A percentile compares a stretch with the other conserved stretches of the same genome.
These are phyloP conservation scores for Vanessa tameamea DNA, from an alignment of 1,140 invertebrate genomes.

Conservation along the genomic window DNA sequence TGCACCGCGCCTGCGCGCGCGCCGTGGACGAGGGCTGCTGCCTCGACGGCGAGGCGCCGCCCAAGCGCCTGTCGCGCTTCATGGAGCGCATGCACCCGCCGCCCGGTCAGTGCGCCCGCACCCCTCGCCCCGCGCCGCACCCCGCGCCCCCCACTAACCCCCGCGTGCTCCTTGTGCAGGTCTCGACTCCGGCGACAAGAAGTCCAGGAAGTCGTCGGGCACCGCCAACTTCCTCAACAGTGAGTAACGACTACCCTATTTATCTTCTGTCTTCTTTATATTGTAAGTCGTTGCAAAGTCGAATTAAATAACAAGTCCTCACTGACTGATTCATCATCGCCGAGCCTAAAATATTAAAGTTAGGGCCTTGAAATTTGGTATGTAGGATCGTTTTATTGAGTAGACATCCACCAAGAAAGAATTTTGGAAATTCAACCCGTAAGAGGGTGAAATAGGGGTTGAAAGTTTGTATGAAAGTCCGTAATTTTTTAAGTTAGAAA, in stretches of 20 bases:
- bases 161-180: constrained; percentile 35
- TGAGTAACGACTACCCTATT: constrained; percentile 43
- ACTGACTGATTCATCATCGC: too few species aligned
- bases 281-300: too few species aligned
- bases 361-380: too few species aligned
- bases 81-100: constrained; percentile 88
- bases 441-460: too few species aligned
- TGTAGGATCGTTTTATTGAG: too few species aligned
- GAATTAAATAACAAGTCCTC: too few species aligned
- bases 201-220: constrained; percentile 65
- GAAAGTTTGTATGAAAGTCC: too few species aligned
- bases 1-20: constrained; percentile 92
- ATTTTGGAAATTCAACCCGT: too few species aligned
- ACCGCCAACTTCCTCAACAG: constrained; percentile 74
- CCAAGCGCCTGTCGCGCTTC: constrained; percentile 86
- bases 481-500: too few species aligned
- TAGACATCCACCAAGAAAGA: too few species aligned
- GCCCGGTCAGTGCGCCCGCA: constrained; percentile 90
- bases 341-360: too few species aligned
- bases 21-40: constrained; percentile 92
- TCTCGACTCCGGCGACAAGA: constrained; percentile 65
- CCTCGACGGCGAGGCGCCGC: constrained; percentile 85
- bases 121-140: constrained; percentile 79
- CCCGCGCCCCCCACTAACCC: constrained; percentile 75
- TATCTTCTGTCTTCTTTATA: too few species aligned